These are phyloP conservation scores for Eurytoma adleriae DNA, from an alignment of 2,888 invertebrate species.

Conservation along the genomic window DNA sequence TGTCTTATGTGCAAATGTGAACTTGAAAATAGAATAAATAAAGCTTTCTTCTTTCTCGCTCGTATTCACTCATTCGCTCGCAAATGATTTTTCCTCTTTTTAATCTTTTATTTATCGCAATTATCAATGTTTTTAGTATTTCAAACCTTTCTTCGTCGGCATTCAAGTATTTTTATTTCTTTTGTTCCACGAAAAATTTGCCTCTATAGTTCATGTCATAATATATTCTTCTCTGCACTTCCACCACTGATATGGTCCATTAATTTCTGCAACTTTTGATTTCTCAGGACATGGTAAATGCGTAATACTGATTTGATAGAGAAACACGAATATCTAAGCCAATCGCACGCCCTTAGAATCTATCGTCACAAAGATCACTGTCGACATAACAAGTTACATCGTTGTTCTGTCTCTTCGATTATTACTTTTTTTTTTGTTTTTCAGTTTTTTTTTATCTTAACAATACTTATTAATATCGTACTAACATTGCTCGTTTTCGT, in stretches of 20 bases:
- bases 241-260: slow-evolving; percentile 66
- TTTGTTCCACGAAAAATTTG: slow-evolving; percentile 15
- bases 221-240: slow-evolving; percentile 34
- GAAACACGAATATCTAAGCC: slow-evolving; percentile 63
- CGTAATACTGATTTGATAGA: slow-evolving; percentile 71
- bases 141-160: slow-evolving; percentile 52
- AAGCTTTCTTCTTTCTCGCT: slow-evolving; percentile 47
- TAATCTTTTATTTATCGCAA: slow-evolving; percentile 54
- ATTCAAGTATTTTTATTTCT: neutral
- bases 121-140: slow-evolving; percentile 56
- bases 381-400: slow-evolving; percentile 46
- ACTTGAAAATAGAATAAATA: slow-evolving; percentile 56
- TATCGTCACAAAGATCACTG: slow-evolving; percentile 35
- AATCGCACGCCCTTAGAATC: slow-evolving; percentile 56
- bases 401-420: slow-evolving; percentile 43
- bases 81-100: slow-evolving; percentile 45
- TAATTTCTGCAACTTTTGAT: slow-evolving; percentile 65
- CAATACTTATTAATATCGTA: slow-evolving; percentile 34
- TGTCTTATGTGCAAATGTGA: slow-evolving; percentile 51
- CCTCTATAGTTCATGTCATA: slow-evolving; percentile 8
- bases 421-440: slow-evolving; percentile 21
- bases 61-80: slow-evolving; percentile 48
- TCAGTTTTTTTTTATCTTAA: slow-evolving; percentile 26
- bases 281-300: slow-evolving; percentile 61
- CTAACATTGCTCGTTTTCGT: slow-evolving; percentile 38